phyloP scores from a whole-genome alignment of 2,797 vertebrate species.

The Hydrocynus forskahlii region DNA sequence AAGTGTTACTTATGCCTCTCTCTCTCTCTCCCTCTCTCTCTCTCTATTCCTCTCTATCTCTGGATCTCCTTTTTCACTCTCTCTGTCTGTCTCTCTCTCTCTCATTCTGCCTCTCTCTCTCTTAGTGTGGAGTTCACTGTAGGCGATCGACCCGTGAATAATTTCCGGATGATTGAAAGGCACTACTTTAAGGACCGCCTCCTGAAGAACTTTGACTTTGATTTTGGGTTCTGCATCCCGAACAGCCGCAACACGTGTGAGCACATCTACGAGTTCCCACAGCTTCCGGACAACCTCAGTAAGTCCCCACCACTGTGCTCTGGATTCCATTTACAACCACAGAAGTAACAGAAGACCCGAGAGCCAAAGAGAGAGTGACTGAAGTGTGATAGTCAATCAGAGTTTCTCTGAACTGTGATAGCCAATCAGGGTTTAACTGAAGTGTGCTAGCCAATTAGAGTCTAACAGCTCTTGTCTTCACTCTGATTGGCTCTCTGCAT shows the following conservation, averaged over 20 bases:
- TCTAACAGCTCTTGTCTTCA: neutral
- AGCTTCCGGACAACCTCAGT: slow-evolving; percentile 96
- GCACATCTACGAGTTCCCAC: slow-evolving; percentile 98
- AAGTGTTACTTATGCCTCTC: no score
- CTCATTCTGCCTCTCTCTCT: neutral
- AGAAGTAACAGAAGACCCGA: no score
- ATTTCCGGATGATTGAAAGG: slow-evolving; percentile 97
- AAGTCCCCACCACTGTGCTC: slow-evolving; percentile 66
- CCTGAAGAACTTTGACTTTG: slow-evolving; percentile 98
- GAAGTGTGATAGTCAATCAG: no score
- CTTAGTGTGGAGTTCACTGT: slow-evolving; percentile 97
- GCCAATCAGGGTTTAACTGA: no score
- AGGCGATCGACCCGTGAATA: slow-evolving; percentile 91
- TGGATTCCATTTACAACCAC: no score
- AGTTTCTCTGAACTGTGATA: no score
- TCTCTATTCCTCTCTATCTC: no score
- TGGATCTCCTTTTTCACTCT: neutral
- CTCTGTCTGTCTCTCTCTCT: neutral
- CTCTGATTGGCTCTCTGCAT: neutral
- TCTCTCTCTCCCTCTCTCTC: neutral
- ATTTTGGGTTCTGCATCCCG: slow-evolving; percentile 98
- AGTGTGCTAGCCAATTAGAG: no score
- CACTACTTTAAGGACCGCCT: slow-evolving; percentile 96
- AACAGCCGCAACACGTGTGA: slow-evolving; percentile 98
- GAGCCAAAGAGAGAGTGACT: no score